Conservation (phyloP, 2,888 invertebrate genomes). For the Eumerus sabulonum region DNA sequence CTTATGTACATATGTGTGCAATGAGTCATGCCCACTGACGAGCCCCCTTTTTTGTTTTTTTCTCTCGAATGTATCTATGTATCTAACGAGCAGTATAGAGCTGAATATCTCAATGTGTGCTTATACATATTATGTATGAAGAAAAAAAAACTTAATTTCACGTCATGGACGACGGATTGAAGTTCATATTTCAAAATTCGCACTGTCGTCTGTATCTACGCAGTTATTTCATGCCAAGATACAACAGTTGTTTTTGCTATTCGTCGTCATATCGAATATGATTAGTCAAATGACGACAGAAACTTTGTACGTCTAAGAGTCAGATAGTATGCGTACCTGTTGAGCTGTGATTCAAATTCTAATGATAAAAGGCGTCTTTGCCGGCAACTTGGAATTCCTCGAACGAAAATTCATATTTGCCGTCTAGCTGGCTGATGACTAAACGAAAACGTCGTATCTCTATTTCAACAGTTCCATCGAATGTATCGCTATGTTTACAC, state of each 20-base stretch:
- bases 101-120: too few relatives aligned
- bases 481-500: neutral
- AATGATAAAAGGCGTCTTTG: too few relatives aligned
- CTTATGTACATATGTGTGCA: constrained; percentile 12
- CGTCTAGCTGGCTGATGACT: too few relatives aligned
- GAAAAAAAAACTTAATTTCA: constrained; percentile 13
- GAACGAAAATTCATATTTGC: too few relatives aligned
- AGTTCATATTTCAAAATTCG: constrained; percentile 59
- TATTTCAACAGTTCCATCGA: neutral
- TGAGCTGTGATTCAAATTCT: too few relatives aligned
- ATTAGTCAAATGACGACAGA: constrained; percentile 4
- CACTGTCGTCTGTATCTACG: constrained; percentile 22
- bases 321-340: neutral
- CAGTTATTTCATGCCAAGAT: constrained; percentile 18
- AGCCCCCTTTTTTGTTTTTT: constrained; percentile 45
- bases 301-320: neutral
- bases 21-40: constrained; percentile 53
- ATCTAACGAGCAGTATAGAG: too few relatives aligned
- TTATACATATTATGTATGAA: neutral
- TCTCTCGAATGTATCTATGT: too few relatives aligned
- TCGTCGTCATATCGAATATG: constrained; percentile 25
- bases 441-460: too few relatives aligned
- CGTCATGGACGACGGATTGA: constrained; percentile 43
- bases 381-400: too few relatives aligned
- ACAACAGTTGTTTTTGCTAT: constrained; percentile 2